Percentiles rank a stretch among this genome's conserved stretches.
Conservation (phyloP, 2,113 vertebrate species). For the Excalfactoria chinensis region DNA sequence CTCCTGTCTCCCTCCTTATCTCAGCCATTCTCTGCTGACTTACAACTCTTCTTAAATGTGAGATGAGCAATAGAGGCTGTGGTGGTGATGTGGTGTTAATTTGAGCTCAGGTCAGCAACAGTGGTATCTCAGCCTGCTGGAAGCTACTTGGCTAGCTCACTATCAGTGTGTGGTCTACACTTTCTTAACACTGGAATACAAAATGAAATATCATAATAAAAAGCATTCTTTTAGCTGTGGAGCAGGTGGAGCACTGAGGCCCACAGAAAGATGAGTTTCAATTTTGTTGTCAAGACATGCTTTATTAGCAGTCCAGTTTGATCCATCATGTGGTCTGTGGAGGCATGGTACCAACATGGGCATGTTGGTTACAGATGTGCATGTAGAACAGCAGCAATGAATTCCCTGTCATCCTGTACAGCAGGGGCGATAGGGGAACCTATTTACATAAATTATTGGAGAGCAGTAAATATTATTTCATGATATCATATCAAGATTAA, state of each 20-base stretch:
- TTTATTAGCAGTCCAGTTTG: not conserved
- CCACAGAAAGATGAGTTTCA: not conserved
- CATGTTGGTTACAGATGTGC: not conserved
- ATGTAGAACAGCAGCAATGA: not conserved
- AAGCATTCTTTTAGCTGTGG: not conserved
- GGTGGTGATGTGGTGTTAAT: not conserved
- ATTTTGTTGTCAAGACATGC: not conserved
- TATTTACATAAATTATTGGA: constrained; percentile 76
- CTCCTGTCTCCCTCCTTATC: constrained; percentile 33
- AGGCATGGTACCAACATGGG: fast-evolving
- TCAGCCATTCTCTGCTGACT: not conserved
- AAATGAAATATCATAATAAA: not conserved
- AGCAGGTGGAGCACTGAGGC: not conserved
- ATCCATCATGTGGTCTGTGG: not conserved
- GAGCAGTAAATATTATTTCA: constrained; percentile 77
- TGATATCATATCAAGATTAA: constrained; percentile 68
- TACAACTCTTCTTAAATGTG: not conserved
- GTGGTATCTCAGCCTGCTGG: not conserved
- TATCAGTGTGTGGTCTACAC: fast-evolving
- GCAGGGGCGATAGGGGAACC: constrained; percentile 64
- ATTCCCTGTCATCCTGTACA: constrained; percentile 44
- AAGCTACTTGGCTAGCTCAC: fast-evolving
- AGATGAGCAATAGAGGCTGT: not conserved
- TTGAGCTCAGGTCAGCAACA: not conserved
- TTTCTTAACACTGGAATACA: not conserved